Percentiles rank a stretch among this genome's conserved stretches.
Evolutionary conservation across 2,113 vertebrate genomes (phyloP).

Genomic region (Uria lomvia): DNA sequence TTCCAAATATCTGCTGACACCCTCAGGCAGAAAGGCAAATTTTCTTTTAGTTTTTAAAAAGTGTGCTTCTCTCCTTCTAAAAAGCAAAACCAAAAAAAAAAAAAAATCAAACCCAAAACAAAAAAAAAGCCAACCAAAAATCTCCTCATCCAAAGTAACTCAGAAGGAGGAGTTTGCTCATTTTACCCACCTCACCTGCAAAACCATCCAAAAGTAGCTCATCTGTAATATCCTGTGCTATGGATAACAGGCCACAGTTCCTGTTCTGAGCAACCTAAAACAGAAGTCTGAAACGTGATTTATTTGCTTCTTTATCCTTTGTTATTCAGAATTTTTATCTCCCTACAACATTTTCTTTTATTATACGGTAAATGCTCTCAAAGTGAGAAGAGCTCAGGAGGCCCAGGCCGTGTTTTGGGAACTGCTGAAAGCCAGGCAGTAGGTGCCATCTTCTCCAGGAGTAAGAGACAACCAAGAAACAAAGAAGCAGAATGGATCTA

Average conservation of each 20-base stretch:
- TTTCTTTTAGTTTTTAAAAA: not conserved
- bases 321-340: not conserved
- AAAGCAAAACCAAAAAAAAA: not conserved
- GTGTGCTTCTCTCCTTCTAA: not conserved
- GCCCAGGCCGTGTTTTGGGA: not conserved
- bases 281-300: not conserved
- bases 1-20: conserved; percentile 65
- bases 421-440: not conserved
- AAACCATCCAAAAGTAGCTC: not conserved
- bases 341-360: not conserved
- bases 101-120: too few relatives aligned
- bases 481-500: not conserved
- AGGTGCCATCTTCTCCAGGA: not conserved
- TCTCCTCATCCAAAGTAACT: not conserved
- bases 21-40: conserved; percentile 55
- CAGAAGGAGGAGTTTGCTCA: not conserved
- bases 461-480: not conserved
- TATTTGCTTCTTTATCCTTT: not conserved
- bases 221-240: not conserved
- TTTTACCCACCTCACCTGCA: not conserved
- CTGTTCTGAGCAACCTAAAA: not conserved
- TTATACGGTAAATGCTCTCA: not conserved
- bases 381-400: not conserved
- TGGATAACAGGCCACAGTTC: not conserved
- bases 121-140: not conserved